Base-by-base conservation (phyloP, 2,888 invertebrate species). In the Cybosia mesomella region DNA sequence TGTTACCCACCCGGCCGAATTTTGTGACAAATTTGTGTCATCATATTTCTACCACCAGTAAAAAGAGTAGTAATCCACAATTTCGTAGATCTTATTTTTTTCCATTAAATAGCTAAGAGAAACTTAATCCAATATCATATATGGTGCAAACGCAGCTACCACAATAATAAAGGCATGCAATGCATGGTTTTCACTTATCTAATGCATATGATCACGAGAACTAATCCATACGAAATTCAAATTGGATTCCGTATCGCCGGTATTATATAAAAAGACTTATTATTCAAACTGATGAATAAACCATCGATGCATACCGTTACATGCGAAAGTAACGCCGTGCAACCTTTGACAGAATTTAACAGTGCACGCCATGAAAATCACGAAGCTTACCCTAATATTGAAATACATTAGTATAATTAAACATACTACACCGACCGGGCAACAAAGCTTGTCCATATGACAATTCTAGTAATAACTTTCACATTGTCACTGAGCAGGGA, bases 381-480 rank as follows among this genome's bases (percentile, higher is more conserved):
- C 74, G 72, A 36, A 10, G 43, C 28, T n/a, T 39, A 61, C n/a
- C 43, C 24, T 67, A 74, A 75, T 76, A 80, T 80, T 79, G 58
- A 60, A 83, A 83, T 84, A 82, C 82, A 86, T 86, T 85, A 82
- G 75, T 83, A 84, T 85, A 84, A 85, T 87, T 83, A 84, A 72
- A 73, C 65, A 70, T 57, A 55, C 58, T 34, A 43, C 69, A 21
- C 49, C 34, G 73, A 73, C 63, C 72, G 75, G 71, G 75, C 76
- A 76, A 83, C 85, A 84, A 86, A 83, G 84, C 86, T 75, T 77
- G 80, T 83, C 82, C 80, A 79, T 79, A 75, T 81, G 82, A 84
- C 83, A 83, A 84, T 83, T 84, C 80, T 73, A 82, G 80, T 85
- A 84, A 85, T 87, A 85, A 86, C 84, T 85, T 83, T 82, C 80